Conservation (phyloP, 2,113 vertebrate genomes). For the Bucco capensis region DNA sequence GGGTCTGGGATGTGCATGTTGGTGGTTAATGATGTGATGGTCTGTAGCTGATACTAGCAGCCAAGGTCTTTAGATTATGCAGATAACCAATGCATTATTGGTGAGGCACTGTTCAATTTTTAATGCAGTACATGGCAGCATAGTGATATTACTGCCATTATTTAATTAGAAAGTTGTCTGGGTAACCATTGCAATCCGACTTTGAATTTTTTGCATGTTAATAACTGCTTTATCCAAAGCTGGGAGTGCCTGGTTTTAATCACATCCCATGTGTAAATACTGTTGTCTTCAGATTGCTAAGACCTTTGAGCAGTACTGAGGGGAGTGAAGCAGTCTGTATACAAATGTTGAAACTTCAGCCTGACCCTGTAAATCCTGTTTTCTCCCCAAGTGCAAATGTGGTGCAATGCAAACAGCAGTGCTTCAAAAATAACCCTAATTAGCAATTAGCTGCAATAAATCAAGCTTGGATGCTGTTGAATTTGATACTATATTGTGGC, state of each 20-base stretch:
- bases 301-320: constrained; percentile 32
- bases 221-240: background rate
- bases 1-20: accelerated
- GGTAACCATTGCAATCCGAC: constrained; percentile 20
- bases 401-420: constrained; percentile 60
- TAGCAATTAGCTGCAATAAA: constrained; percentile 62
- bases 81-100: constrained; percentile 28
- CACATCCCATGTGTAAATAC: constrained; percentile 26
- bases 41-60: background rate
- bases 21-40: background rate
- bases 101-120: constrained; percentile 45
- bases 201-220: constrained; percentile 40
- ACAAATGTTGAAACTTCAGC: constrained; percentile 63
- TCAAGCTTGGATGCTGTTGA: constrained; percentile 27
- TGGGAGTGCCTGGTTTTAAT: constrained; percentile 1
- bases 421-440: constrained; percentile 65
- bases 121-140: constrained; percentile 34
- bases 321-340: constrained; percentile 46
- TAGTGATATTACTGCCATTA: constrained; percentile 43
- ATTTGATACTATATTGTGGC: constrained; percentile 46
- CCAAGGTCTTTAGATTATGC: background rate
- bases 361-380: constrained; percentile 64
- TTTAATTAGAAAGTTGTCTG: constrained; percentile 58
- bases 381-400: constrained; percentile 54
- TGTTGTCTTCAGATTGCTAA: constrained; percentile 35